Percentiles rank a stretch among this genome's conserved stretches.
phyloP scores from a whole-genome alignment of 2,888 invertebrate species.

The Chymomyza amoena region DNA sequence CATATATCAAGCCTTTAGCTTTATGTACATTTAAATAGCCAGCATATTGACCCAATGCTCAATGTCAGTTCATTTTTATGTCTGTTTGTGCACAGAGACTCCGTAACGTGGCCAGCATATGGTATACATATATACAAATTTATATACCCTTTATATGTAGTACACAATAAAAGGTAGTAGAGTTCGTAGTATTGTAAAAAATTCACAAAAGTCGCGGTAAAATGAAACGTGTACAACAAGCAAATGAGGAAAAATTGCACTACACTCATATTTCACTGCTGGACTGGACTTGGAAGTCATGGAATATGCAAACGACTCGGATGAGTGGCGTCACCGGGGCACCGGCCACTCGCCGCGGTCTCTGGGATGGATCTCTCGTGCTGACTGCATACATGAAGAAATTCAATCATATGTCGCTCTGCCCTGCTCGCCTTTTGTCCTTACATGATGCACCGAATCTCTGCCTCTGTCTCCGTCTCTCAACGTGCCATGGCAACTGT shows the following conservation, averaged over 20 bases:
- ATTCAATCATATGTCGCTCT: not conserved
- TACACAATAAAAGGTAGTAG: not conserved
- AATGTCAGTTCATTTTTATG: conserved; percentile 10
- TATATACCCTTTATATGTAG: not conserved
- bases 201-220: not conserved
- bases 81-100: conserved; percentile 24
- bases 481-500: not conserved
- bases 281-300: not conserved
- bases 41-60: conserved; percentile 35
- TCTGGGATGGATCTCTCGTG: no score
- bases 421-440: not conserved
- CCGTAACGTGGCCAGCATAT: conserved; percentile 1
- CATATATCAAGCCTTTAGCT: not conserved
- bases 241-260: not conserved
- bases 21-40: conserved; percentile 22
- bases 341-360: not conserved
- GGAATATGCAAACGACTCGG: not conserved
- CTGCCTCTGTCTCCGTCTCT: no score
- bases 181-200: not conserved
- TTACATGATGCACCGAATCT: no score
- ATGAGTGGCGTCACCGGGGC: not conserved
- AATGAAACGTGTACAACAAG: not conserved
- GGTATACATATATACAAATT: not conserved
- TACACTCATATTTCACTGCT: conserved; percentile 3
- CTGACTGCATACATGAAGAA: not conserved